A percentile compares a stretch with the other conserved stretches of the same genome.
phyloP scores from a whole-genome alignment of 2,113 vertebrate species.

The Rhea pennata region DNA sequence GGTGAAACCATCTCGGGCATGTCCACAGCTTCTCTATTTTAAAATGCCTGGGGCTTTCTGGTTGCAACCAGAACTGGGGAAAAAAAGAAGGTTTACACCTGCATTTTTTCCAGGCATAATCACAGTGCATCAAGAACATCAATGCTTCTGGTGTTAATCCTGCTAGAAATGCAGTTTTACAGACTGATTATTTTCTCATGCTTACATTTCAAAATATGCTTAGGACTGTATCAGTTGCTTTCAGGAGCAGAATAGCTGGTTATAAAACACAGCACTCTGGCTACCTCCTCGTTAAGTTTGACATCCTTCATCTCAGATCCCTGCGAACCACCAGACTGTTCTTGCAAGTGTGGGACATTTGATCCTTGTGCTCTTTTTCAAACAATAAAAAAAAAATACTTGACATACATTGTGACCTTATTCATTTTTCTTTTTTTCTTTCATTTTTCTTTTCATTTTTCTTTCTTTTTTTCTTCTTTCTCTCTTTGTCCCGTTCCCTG shows the following conservation, averaged over 20 bases:
- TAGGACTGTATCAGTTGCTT: background rate
- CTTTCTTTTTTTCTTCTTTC: background rate
- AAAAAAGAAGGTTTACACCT: background rate
- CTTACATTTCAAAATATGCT: background rate
- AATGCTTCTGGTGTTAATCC: background rate
- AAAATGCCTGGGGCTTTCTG: background rate
- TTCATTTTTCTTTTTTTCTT: background rate
- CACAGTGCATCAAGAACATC: background rate
- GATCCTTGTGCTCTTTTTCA: background rate
- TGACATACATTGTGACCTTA: background rate
- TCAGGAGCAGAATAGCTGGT: background rate
- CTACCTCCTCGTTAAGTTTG: background rate
- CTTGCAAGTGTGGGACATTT: background rate
- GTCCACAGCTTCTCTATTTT: background rate
- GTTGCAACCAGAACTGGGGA: background rate
- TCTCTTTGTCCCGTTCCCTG: background rate
- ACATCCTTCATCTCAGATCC: background rate
- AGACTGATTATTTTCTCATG: background rate
- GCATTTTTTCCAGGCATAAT: background rate
- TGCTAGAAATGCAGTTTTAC: background rate
- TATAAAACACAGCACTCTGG: background rate
- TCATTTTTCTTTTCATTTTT: background rate
- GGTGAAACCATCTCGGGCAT: background rate
- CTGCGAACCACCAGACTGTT: background rate
- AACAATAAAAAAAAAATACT: background rate